Percentiles rank a stretch among this genome's conserved stretches.
Evolutionary conservation across 2,113 vertebrate species (phyloP).

Genomic region (Cryptotis parvus): DNA sequence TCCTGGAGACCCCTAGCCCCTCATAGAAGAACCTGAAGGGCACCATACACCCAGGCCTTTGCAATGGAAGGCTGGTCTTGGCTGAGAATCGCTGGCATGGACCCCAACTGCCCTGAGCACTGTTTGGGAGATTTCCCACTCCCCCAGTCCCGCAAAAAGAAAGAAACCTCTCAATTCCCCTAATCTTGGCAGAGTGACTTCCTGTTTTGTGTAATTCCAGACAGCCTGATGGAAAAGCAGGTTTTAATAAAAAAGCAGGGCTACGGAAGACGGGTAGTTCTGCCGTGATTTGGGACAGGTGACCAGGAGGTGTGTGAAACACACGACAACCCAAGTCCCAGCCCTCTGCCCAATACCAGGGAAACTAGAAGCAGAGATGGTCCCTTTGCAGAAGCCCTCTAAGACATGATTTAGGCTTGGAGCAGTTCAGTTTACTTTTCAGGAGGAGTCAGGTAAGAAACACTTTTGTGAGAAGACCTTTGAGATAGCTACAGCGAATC

Average conservation of each 20-base stretch:
- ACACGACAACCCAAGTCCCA: not conserved
- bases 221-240: not conserved
- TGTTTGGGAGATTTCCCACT: too few relatives aligned
- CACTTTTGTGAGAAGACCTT: constrained; percentile 3
- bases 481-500: not conserved
- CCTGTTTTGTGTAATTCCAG: not conserved
- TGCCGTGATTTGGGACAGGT: not conserved
- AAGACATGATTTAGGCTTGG: not conserved
- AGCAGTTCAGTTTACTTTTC: not conserved
- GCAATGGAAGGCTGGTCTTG: too few relatives aligned
- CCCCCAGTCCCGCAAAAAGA: too few relatives aligned
- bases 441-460: not conserved
- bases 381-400: not conserved
- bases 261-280: not conserved
- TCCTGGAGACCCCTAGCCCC: too few relatives aligned
- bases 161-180: too few relatives aligned
- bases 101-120: too few relatives aligned
- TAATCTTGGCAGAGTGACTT: not conserved
- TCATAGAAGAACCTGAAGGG: too few relatives aligned
- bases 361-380: not conserved
- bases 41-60: too few relatives aligned
- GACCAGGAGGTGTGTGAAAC: rapidly evolving
- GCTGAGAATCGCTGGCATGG: too few relatives aligned
- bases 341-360: not conserved
- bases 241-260: not conserved